Evolutionary conservation across 2,888 invertebrate species (phyloP).

Genomic region (Unio pictorum): DNA sequence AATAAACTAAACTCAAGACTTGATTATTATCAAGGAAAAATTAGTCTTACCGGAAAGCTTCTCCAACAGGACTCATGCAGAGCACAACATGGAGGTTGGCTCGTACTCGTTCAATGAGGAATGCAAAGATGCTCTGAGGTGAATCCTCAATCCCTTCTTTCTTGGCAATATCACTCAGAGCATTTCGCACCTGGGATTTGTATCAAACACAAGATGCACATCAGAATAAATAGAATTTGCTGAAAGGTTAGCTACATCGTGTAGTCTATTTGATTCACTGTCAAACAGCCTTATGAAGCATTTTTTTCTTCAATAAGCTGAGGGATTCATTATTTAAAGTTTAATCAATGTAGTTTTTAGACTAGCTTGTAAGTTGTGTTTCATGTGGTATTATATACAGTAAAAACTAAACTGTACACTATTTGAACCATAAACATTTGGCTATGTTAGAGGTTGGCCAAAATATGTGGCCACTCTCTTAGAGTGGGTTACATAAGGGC

Average conservation of each 20-base stretch:
- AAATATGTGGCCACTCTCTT: too few species aligned
- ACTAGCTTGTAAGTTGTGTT: too few species aligned
- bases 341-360: too few species aligned
- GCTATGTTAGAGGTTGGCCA: too few species aligned
- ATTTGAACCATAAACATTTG: too few species aligned
- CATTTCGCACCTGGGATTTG: conserved; percentile 62
- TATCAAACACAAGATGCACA: conserved; percentile 31
- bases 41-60: conserved; percentile 78
- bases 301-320: too few species aligned
- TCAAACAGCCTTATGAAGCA: not conserved
- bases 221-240: conserved; percentile 7
- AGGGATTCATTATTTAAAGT: too few species aligned
- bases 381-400: too few species aligned
- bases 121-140: conserved; percentile 79
- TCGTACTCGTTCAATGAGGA: conserved; percentile 84
- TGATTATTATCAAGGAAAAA: not conserved
- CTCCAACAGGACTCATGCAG: conserved; percentile 92
- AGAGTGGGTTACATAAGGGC: too few species aligned
- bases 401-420: too few species aligned
- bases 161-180: conserved; percentile 66
- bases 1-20: too few species aligned
- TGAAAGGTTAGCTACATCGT: not conserved
- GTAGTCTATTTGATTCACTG: not conserved
- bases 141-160: conserved; percentile 70
- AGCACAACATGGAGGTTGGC: conserved; percentile 85